Conservation (phyloP, 2,888 invertebrate species). For the Eumerus sabulonum region DNA sequence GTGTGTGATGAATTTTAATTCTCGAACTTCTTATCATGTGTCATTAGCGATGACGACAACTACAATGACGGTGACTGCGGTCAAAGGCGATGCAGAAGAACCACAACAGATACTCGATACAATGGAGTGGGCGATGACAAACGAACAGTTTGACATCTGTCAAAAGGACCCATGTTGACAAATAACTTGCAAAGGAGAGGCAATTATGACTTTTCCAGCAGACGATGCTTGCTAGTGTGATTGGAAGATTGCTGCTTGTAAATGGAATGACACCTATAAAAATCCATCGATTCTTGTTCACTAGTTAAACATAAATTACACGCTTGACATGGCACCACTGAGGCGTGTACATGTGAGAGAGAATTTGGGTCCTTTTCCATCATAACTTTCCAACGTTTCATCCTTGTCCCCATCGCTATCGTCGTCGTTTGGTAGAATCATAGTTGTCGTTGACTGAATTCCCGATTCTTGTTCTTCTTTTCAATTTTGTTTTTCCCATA, state of each 20-base stretch:
- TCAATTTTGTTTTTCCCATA: too few species aligned
- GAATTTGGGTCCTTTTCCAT: constrained; percentile 22
- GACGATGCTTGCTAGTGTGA: constrained; percentile 35
- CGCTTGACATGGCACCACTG: constrained; percentile 59
- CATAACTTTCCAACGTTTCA: constrained; percentile 55
- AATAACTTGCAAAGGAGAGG: constrained; percentile 18
- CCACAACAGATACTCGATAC: constrained; percentile 16
- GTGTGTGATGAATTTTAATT: constrained; percentile 55
- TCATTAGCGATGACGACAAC: constrained; percentile 47
- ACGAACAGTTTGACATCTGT: constrained; percentile 27
- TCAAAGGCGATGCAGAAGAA: constrained; percentile 42
- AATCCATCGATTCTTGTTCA: constrained; percentile 65
- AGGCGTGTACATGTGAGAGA: constrained; percentile 42
- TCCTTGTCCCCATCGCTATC: constrained; percentile 35
- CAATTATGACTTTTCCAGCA: constrained; percentile 17
- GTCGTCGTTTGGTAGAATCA: constrained; percentile 6
- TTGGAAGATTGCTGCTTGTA: constrained; percentile 57
- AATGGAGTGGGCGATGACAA: constrained; percentile 13
- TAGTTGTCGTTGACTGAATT: constrained; percentile 14
- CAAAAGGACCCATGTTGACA: constrained; percentile 22
- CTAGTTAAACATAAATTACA: constrained; percentile 69
- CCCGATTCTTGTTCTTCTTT: not conserved
- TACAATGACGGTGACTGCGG: too few species aligned
- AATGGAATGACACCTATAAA: constrained; percentile 68
- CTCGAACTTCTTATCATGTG: constrained; percentile 22